Conservation (phyloP, 2,797 vertebrate species). For the Fringilla coelebs region DNA sequence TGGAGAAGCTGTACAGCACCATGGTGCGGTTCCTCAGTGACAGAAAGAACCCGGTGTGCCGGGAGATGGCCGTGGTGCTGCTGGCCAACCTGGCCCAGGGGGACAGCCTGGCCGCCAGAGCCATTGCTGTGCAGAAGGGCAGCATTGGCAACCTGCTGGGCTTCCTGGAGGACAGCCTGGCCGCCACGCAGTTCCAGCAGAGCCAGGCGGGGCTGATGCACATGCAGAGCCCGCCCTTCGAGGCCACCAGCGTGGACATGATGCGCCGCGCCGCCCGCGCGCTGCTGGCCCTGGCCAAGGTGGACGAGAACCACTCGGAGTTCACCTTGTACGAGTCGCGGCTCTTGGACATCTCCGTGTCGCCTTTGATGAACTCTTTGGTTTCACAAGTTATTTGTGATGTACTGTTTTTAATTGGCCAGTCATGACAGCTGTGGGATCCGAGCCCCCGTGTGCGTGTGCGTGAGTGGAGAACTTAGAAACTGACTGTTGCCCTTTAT, state of each 20-base stretch:
- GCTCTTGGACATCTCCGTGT: constrained; percentile 98
- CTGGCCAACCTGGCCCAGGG: constrained; percentile 98
- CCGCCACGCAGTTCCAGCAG: constrained; percentile 97
- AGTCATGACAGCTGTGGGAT: constrained; percentile 99
- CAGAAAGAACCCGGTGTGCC: constrained; percentile 95
- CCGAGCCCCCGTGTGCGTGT: constrained; percentile 81
- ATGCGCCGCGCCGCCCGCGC: constrained; percentile 97
- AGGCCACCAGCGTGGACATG: constrained; percentile 99
- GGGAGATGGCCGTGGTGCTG: constrained; percentile 98
- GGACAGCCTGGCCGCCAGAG: constrained; percentile 90
- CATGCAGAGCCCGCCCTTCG: constrained; percentile 94
- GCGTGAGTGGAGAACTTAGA: constrained; percentile 93
- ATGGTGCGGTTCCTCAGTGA: constrained; percentile 97
- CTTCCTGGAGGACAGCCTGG: constrained; percentile 98
- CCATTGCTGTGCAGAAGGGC: constrained; percentile 95
- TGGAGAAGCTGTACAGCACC: constrained; percentile 96
- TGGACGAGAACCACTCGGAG: constrained; percentile 98
- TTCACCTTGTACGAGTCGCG: constrained; percentile 98
- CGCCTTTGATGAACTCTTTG: constrained; percentile 98
- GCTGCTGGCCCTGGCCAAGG: constrained; percentile 95
- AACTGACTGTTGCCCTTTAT: constrained; percentile 98
- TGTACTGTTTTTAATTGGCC: constrained; percentile 99
- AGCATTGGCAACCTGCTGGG: constrained; percentile 96
- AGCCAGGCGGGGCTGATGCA: constrained; percentile 94
- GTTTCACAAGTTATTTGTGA: constrained; percentile 99